phyloP scores from a whole-genome alignment of 2,797 vertebrate genomes.

The Phataginus tricuspis region DNA sequence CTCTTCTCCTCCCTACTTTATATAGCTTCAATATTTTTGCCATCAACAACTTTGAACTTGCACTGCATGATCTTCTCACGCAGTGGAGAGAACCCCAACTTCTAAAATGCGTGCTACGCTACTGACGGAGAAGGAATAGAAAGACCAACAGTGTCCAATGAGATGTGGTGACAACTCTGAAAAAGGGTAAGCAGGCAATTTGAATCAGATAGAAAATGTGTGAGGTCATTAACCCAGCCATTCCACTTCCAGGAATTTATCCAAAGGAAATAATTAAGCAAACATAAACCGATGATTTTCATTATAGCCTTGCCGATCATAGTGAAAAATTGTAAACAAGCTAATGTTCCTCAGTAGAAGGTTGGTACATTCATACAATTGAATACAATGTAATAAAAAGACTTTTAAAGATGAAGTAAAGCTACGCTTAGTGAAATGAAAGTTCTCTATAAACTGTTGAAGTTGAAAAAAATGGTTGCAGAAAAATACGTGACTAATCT shows the following conservation, averaged over 20 bases:
- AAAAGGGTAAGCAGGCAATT: background rate
- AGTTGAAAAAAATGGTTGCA: background rate
- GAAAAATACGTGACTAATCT: constrained; percentile 10
- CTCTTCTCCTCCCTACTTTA: background rate
- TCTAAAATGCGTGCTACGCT: background rate
- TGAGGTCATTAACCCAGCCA: background rate
- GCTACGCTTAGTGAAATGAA: background rate
- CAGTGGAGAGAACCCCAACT: background rate
- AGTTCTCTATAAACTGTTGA: background rate
- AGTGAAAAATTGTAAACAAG: constrained; percentile 19
- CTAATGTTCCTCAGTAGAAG: background rate
- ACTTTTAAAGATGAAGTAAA: background rate
- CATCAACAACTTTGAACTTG: background rate
- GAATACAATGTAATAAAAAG: background rate
- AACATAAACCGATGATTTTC: background rate
- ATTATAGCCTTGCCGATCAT: background rate
- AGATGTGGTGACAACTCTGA: background rate
- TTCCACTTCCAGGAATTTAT: constrained; percentile 57
- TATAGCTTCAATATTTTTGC: background rate
- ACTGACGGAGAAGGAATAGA: background rate
- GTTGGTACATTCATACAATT: background rate
- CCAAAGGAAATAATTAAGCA: constrained; percentile 59
- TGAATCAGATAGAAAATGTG: constrained; percentile 17
- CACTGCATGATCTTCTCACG: background rate
- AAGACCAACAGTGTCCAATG: background rate